Base-by-base conservation (phyloP, 2,888 invertebrate genomes). In the Bruchidius siliquastri region DNA sequence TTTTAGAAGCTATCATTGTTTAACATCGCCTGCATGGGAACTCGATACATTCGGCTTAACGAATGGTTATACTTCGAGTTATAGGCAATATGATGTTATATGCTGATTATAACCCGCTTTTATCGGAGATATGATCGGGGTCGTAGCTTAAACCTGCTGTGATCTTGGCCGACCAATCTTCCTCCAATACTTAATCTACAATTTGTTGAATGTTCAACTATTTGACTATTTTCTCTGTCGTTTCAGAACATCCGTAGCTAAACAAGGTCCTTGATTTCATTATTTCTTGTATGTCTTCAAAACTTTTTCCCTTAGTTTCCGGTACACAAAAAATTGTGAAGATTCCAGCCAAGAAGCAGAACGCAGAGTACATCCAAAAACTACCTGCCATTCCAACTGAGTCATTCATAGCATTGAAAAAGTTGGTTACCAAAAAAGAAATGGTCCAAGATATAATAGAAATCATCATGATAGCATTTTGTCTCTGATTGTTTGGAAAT, bases 241-340 rank as follows among this genome's bases (percentile, higher is more conserved):
- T 18, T 68, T 68, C 18, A 68, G 10, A 21, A 21, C 4, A 68
- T 21, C 68, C 68, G 8, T 21, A 68, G 0, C 22, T 68, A 20
- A 68, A 68, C 21, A 68, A 20, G 2, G 6, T 68, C 21, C 20
- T 8, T 10, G 68, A n/a, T 22, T 22, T 68, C 13, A 71, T 22
- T 69, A 91, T 90, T 73, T 91, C 90, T 86, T 94, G 94, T 77
- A 97, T 96, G 87, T 97, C 91, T 82, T 93, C 91, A 81, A 96
- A 89, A 80, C 93, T 93, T 87, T 94, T 93, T 67, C 96, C 96
- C 86, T 95, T 96, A 0, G 97, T 97, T 88, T 97, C 97, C 2
- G 96, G 95, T 21, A 97, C 90, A 72, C 92, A 84, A 21, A 75
- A 49, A 67, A 75, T 67, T 20, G 92, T 91, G 86, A 95, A 96